These are phyloP conservation scores for Mimachlamys varia DNA, from an alignment of 2,888 invertebrate genomes.

Conservation along the genomic window DNA sequence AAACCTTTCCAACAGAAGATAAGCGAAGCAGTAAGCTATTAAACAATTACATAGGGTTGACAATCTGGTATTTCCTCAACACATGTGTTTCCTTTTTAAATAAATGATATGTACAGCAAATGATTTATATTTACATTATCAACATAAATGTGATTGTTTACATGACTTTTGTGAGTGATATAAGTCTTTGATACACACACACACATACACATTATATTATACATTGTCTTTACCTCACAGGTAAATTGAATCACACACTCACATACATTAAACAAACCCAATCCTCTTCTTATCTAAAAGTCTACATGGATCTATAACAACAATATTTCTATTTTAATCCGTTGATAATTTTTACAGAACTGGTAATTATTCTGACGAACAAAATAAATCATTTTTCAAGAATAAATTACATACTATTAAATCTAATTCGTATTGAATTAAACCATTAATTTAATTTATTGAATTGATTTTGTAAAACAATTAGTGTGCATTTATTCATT, in stretches of 20 bases:
- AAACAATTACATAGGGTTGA: neutral
- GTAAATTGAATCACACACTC: neutral
- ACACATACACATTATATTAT: neutral
- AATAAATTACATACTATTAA: too few species aligned
- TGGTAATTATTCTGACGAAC: neutral
- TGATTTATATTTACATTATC: conserved; percentile 3
- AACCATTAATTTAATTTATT: neutral
- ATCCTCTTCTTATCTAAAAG: neutral
- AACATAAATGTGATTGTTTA: conserved; percentile 6
- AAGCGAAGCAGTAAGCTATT: neutral
- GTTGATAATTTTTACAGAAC: neutral
- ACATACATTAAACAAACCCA: neutral
- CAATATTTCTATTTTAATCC: neutral
- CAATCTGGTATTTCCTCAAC: neutral
- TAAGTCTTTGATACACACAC: neutral
- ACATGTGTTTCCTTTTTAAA: neutral
- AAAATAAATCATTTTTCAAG: too few species aligned
- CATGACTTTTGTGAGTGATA: neutral
- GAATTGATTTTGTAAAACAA: neutral
- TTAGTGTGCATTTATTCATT: neutral
- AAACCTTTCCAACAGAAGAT: neutral
- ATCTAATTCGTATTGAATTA: too few species aligned
- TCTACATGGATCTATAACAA: neutral
- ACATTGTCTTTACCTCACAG: neutral
- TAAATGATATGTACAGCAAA: conserved; percentile 27